Percentiles rank a stretch among this genome's conserved stretches.
These are phyloP conservation scores for Orestias chungarensis DNA, from an alignment of 2,797 vertebrate species.

Conservation along the genomic window DNA sequence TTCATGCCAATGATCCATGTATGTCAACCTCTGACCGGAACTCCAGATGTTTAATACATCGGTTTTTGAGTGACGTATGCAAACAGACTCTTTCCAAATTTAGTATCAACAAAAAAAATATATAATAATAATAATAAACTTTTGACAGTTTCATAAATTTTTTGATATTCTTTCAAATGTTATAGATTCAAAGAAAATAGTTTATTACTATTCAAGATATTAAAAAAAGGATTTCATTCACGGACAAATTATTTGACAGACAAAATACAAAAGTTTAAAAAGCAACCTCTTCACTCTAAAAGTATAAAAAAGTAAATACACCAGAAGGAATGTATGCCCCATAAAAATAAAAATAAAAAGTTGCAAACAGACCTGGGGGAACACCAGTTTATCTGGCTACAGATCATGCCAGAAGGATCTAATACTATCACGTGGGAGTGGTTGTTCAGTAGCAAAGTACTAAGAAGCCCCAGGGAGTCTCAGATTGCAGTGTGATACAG, in stretches of 20 bases:
- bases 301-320: too few relatives aligned
- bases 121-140: too few relatives aligned
- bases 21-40: not conserved
- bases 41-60: not conserved
- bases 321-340: too few relatives aligned
- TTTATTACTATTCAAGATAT: not conserved
- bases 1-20: not conserved
- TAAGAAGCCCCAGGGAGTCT: slow-evolving; percentile 55
- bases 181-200: not conserved
- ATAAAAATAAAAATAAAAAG: slow-evolving; percentile 4
- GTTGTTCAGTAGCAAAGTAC: slow-evolving; percentile 54
- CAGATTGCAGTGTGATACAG: slow-evolving; percentile 61
- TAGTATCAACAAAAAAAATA: too few relatives aligned
- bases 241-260: slow-evolving; percentile 32
- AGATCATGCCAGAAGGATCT: slow-evolving; percentile 60
- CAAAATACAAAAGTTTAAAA: not conserved
- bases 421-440: slow-evolving; percentile 61
- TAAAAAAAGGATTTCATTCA: slow-evolving; percentile 2
- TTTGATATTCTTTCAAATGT: too few relatives aligned
- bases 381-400: slow-evolving; percentile 50
- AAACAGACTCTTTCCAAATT: too few relatives aligned
- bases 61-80: not conserved
- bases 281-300: too few relatives aligned
- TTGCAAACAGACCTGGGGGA: slow-evolving; percentile 34
- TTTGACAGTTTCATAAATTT: too few relatives aligned